These are phyloP conservation scores for Cryptoblepharus egeriae DNA, from an alignment of 2,797 vertebrate species.

Conservation along the genomic window DNA sequence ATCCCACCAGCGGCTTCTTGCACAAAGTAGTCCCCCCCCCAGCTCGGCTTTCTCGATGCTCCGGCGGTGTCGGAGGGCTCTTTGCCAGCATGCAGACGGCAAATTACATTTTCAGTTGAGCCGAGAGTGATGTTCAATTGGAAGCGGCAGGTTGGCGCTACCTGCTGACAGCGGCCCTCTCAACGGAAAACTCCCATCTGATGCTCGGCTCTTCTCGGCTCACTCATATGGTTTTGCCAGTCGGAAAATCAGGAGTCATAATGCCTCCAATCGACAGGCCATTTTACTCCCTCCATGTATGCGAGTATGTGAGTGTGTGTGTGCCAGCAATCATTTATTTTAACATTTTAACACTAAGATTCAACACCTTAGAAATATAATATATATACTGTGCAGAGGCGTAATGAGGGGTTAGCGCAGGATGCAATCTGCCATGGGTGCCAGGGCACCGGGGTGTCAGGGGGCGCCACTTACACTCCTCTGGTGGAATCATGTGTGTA, in stretches of 20 bases:
- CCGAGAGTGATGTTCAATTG: conserved; percentile 8
- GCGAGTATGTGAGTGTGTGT: too few species aligned
- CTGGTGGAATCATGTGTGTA: too few species aligned
- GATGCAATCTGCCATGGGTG: too few species aligned
- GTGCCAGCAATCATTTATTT: background rate
- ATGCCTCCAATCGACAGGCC: too few species aligned
- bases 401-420: too few species aligned
- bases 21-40: too few species aligned
- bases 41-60: background rate
- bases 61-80: background rate
- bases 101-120: conserved; percentile 25
- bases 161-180: conserved; percentile 28
- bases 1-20: background rate
- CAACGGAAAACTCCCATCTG: background rate
- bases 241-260: background rate
- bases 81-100: background rate
- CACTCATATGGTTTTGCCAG: background rate
- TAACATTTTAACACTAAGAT: too few species aligned
- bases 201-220: background rate
- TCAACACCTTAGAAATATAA: too few species aligned
- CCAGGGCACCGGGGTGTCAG: too few species aligned
- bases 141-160: background rate
- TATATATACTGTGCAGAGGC: too few species aligned
- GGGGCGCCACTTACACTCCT: too few species aligned
- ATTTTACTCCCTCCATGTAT: background rate